Conservation (phyloP, 2,888 invertebrate genomes). For the Achlya flavicornis region DNA sequence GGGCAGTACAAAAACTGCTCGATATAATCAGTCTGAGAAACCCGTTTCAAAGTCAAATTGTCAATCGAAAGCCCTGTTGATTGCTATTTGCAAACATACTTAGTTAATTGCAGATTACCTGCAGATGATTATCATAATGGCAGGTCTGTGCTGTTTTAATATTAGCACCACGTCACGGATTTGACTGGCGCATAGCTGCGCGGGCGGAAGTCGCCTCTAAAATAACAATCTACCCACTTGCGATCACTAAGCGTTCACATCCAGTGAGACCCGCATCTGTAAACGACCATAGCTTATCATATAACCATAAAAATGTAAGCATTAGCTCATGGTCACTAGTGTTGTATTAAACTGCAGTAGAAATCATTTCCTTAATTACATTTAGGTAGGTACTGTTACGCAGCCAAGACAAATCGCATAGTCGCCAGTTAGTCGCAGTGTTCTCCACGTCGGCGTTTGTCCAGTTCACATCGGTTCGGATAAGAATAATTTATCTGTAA, state of each 20-base stretch:
- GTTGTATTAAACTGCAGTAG: background rate
- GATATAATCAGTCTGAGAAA: slow-evolving; percentile 19
- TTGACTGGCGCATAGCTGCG: slow-evolving; percentile 34
- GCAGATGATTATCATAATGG: background rate
- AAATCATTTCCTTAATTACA: background rate
- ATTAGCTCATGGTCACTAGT: background rate
- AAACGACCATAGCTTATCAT: background rate
- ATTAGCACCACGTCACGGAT: slow-evolving; percentile 30
- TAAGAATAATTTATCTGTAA: slow-evolving; percentile 63
- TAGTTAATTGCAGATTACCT: background rate
- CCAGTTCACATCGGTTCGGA: slow-evolving; percentile 33
- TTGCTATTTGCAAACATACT: background rate
- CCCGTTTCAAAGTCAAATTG: background rate
- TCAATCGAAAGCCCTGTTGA: background rate
- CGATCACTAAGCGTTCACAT: slow-evolving; percentile 30
- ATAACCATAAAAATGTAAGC: slow-evolving; percentile 1
- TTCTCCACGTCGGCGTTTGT: slow-evolving; percentile 20
- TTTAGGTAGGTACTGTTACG: background rate
- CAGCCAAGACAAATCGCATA: slow-evolving; percentile 3
- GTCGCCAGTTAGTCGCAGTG: background rate
- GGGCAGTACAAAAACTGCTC: slow-evolving; percentile 25
- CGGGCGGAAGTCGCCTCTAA: slow-evolving; percentile 44
- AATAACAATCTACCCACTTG: slow-evolving; percentile 44
- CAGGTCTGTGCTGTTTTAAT: slow-evolving; percentile 22
- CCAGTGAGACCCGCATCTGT: background rate